These are phyloP conservation scores for Bos indicus DNA, from an alignment of 2,113 vertebrate genomes.

Conservation along the genomic window DNA sequence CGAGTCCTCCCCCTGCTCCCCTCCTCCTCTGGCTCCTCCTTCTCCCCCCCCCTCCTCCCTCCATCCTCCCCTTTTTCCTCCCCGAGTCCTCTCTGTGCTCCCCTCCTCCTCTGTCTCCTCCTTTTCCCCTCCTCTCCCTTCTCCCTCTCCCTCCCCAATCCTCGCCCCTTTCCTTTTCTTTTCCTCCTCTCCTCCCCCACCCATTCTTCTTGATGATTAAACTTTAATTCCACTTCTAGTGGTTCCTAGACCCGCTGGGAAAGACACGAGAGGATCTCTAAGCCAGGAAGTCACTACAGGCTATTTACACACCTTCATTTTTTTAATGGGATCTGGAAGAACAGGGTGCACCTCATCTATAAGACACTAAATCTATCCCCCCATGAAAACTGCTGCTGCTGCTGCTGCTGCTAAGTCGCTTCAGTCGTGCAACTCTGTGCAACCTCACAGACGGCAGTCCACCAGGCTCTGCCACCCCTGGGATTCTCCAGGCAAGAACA, in stretches of 20 bases:
- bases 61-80: no score
- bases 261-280: background rate
- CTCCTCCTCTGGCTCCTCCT: no score
- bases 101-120: background rate
- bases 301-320: background rate
- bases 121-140: fast-evolving
- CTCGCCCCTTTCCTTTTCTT: background rate
- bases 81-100: no score
- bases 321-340: background rate
- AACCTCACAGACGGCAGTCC: no score
- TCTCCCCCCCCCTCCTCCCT: no score
- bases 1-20: no score
- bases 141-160: background rate
- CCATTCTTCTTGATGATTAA: background rate
- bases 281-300: background rate
- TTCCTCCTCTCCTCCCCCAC: no score
- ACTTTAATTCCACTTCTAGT: background rate
- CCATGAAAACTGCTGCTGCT: background rate
- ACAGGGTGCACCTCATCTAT: background rate
- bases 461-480: no score
- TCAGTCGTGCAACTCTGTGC: no score
- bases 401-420: no score
- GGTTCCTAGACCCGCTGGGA: background rate
- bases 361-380: background rate
- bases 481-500: no score